Evolutionary conservation across 2,888 invertebrate species (phyloP).

Genomic region (Hyles lineata): DNA sequence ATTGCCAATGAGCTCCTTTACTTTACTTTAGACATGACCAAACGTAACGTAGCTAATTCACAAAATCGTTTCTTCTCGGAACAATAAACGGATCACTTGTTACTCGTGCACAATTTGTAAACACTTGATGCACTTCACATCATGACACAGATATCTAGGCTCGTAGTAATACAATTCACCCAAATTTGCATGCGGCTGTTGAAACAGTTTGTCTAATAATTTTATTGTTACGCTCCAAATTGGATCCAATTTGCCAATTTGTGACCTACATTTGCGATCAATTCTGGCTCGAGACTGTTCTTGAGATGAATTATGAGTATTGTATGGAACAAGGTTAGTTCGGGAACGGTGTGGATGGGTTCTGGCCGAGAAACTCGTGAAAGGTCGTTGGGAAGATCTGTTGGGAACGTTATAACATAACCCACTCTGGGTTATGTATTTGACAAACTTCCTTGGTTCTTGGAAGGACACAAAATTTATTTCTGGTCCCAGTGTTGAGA

Average conservation of each 20-base stretch:
- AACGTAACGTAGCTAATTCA: too few species aligned
- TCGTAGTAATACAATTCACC: neutral
- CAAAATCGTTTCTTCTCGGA: neutral
- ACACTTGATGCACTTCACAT: slow-evolving; percentile 14
- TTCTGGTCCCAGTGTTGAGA: too few species aligned
- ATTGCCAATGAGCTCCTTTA: too few species aligned
- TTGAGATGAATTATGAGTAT: slow-evolving; percentile 26
- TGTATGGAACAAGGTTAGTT: slow-evolving; percentile 14
- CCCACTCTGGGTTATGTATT: too few species aligned
- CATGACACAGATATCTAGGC: neutral
- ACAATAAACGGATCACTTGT: neutral
- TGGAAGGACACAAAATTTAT: too few species aligned
- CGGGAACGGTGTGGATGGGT: neutral
- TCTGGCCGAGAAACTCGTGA: neutral
- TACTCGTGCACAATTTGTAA: neutral
- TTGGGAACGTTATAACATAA: too few species aligned
- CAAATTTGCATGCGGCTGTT: slow-evolving; percentile 23
- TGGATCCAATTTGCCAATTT: slow-evolving; percentile 26
- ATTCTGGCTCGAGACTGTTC: slow-evolving; percentile 23
- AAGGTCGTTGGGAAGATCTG: neutral
- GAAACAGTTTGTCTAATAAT: slow-evolving; percentile 19
- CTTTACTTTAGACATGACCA: too few species aligned
- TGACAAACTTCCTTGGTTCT: too few species aligned
- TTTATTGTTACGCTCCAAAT: slow-evolving; percentile 26
- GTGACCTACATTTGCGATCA: slow-evolving; percentile 26